phyloP scores from a whole-genome alignment of 2,888 invertebrate species.

The Pollenia griseotomentosa region DNA sequence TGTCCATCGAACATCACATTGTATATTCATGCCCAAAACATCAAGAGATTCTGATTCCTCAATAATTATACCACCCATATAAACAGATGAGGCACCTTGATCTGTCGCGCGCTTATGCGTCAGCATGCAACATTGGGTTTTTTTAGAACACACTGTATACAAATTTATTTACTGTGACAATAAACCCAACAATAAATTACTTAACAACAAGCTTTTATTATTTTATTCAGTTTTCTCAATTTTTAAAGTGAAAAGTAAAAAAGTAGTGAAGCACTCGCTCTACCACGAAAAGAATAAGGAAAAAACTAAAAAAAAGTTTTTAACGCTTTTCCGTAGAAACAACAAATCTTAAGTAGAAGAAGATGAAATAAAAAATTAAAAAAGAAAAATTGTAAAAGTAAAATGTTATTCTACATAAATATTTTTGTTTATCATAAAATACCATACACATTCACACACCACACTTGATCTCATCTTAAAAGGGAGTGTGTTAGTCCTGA shows the following conservation, averaged over 20 bases:
- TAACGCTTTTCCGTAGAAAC: background rate
- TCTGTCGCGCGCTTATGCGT: too few species aligned
- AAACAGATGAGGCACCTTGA: too few species aligned
- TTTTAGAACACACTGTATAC: background rate
- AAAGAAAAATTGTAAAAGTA: slow-evolving; percentile 7
- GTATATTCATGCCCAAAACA: too few species aligned
- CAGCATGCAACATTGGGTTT: too few species aligned
- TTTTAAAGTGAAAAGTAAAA: background rate
- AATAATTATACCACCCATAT: too few species aligned
- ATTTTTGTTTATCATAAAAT: slow-evolving; percentile 37
- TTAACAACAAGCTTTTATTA: slow-evolving; percentile 14
- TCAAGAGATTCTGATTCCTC: too few species aligned
- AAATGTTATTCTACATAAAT: slow-evolving; percentile 29
- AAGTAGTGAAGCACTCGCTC: background rate
- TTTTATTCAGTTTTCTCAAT: background rate
- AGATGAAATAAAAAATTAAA: background rate
- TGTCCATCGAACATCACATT: too few species aligned
- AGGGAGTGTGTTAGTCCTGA: background rate
- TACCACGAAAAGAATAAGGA: background rate
- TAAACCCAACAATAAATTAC: background rate
- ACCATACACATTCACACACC: background rate
- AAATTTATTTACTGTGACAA: background rate
- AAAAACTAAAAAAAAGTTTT: too few species aligned
- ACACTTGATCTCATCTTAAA: background rate
- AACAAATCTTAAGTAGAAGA: background rate